phyloP scores from a whole-genome alignment of 2,888 invertebrate species.

The Tridacna crocea region DNA sequence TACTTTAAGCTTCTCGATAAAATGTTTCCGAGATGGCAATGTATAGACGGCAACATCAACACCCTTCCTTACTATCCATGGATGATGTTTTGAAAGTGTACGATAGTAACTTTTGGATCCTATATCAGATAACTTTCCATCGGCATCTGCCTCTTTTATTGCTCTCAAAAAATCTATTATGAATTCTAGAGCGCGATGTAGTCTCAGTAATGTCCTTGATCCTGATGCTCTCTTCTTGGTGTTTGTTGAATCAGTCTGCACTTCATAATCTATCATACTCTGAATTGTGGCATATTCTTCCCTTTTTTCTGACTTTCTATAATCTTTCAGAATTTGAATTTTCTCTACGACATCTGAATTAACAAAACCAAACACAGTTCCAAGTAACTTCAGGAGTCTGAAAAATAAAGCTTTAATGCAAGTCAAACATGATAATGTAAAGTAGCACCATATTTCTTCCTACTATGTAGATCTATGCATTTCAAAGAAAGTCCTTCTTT shows the following conservation, averaged over 20 bases:
- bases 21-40: slow-evolving; percentile 90
- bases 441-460: too few species aligned
- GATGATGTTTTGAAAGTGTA: slow-evolving; percentile 94
- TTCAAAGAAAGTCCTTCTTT: too few species aligned
- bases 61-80: slow-evolving; percentile 89
- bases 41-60: slow-evolving; percentile 95
- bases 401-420: slow-evolving; percentile 22
- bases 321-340: slow-evolving; percentile 90
- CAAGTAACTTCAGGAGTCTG: slow-evolving; percentile 95
- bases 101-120: slow-evolving; percentile 93
- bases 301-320: slow-evolving; percentile 83
- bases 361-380: slow-evolving; percentile 95
- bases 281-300: slow-evolving; percentile 89
- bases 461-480: too few species aligned
- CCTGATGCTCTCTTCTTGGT: slow-evolving; percentile 88
- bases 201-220: slow-evolving; percentile 92
- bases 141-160: slow-evolving; percentile 84
- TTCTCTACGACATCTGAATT: slow-evolving; percentile 95
- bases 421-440: too few species aligned
- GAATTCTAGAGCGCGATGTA: slow-evolving; percentile 96
- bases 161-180: slow-evolving; percentile 92
- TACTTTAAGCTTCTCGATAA: slow-evolving; percentile 84
- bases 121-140: slow-evolving; percentile 84
- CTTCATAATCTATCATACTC: slow-evolving; percentile 94
- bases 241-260: slow-evolving; percentile 88